phyloP scores from a whole-genome alignment of 2,888 invertebrate species.

The Girardia tigrina region DNA sequence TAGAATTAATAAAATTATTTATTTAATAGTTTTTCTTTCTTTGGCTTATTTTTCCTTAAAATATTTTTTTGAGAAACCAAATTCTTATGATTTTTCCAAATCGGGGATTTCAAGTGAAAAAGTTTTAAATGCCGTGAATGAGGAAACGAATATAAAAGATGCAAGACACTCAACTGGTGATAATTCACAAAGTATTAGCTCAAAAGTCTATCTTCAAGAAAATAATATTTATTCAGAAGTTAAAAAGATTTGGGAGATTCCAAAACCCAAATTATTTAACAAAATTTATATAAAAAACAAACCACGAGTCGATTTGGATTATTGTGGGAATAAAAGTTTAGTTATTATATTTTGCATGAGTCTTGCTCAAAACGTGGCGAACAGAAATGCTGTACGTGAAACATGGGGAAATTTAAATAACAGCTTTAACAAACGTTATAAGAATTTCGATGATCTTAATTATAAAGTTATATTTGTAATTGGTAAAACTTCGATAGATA shows the following conservation, averaged over 20 bases:
- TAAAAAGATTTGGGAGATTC: constrained; percentile 2
- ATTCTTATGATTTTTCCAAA: not conserved
- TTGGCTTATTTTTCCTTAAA: too few relatives aligned
- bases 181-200: not conserved
- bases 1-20: too few relatives aligned
- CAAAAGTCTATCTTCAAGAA: too few relatives aligned
- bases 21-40: too few relatives aligned
- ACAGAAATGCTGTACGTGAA: constrained; percentile 31
- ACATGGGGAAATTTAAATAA: constrained; percentile 27
- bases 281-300: not conserved
- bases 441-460: not conserved
- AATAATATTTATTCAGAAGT: not conserved
- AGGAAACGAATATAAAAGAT: too few relatives aligned
- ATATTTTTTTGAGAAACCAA: too few relatives aligned
- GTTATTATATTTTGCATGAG: constrained; percentile 28
- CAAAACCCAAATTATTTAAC: not conserved
- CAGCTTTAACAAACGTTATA: not conserved
- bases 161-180: too few relatives aligned
- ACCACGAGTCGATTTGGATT: not conserved
- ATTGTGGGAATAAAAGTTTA: not conserved
- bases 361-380: constrained; percentile 24
- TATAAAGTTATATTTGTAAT: constrained; percentile 25
- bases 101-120: not conserved
- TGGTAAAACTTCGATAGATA: not conserved
- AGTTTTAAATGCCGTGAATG: not conserved